Conservation (phyloP, 2,113 vertebrate species). For the Chionodraco myersi region DNA sequence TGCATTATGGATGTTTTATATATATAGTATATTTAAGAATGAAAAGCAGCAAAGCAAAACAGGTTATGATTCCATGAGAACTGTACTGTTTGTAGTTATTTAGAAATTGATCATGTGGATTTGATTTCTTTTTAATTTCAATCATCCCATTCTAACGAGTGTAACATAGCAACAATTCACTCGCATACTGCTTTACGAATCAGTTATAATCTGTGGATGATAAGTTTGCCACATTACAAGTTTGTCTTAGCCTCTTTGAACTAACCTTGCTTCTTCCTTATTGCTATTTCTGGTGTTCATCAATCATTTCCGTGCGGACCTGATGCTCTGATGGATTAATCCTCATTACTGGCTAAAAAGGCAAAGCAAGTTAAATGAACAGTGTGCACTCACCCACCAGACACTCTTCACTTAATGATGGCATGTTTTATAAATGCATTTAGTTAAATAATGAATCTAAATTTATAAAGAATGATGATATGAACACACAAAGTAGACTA, state of each 20-base stretch:
- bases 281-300: background rate
- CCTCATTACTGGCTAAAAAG: background rate
- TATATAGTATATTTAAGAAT: no score
- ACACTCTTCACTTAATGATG: conserved; percentile 13
- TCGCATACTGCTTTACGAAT: background rate
- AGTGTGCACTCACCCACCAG: background rate
- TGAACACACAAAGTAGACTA: conserved; percentile 8
- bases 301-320: background rate
- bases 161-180: no score
- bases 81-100: background rate
- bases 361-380: background rate
- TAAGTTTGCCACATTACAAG: background rate
- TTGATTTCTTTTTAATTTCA: background rate
- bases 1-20: no score
- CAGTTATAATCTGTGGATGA: background rate
- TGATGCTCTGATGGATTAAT: background rate
- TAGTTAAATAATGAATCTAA: background rate
- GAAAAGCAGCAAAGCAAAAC: no score
- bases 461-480: conserved; percentile 9
- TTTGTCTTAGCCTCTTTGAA: background rate
- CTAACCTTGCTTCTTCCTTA: background rate
- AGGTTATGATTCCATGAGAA: background rate
- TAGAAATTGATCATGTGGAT: background rate
- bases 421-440: conserved; percentile 23
- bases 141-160: no score